Percentiles rank a stretch among this genome's conserved stretches.
Conservation (phyloP, 2,113 vertebrate species). For the Prionailurus bengalensis region DNA sequence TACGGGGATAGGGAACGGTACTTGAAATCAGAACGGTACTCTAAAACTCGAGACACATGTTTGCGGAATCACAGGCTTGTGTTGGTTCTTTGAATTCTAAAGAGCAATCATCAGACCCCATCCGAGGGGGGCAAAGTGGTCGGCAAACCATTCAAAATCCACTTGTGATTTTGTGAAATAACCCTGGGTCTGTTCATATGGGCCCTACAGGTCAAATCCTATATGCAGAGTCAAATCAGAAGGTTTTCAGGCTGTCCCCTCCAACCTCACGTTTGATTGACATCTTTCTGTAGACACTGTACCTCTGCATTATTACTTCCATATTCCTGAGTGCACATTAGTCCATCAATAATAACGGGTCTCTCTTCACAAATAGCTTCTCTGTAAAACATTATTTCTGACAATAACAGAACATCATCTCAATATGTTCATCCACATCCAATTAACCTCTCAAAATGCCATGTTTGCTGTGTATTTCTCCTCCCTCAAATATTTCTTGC, state of each 20-base stretch:
- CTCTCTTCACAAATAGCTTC: conserved; percentile 60
- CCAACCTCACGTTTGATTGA: not conserved
- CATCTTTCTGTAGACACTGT: not conserved
- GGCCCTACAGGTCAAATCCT: not conserved
- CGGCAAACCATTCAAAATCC: not conserved
- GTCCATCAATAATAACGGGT: conserved; percentile 34
- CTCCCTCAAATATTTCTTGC: conserved; percentile 45
- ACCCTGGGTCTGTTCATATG: not conserved
- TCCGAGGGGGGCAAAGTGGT: not conserved
- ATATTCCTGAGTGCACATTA: not conserved
- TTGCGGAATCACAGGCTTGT: not conserved
- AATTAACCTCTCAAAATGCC: conserved; percentile 67
- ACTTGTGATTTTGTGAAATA: conserved; percentile 31
- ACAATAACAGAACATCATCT: conserved; percentile 63
- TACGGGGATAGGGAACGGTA: not conserved
- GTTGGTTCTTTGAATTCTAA: conserved; percentile 37
- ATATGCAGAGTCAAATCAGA: not conserved
- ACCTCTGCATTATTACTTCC: conserved; percentile 55
- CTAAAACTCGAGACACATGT: conserved; percentile 26
- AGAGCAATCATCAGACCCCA: not conserved
- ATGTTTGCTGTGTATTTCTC: conserved; percentile 44
- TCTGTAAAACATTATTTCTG: conserved; percentile 80
- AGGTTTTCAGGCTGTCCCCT: not conserved
- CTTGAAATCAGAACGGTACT: conserved; percentile 34
- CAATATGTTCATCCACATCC: conserved; percentile 15